phyloP scores from a whole-genome alignment of 2,888 invertebrate genomes.

The Cephus pygmeus region DNA sequence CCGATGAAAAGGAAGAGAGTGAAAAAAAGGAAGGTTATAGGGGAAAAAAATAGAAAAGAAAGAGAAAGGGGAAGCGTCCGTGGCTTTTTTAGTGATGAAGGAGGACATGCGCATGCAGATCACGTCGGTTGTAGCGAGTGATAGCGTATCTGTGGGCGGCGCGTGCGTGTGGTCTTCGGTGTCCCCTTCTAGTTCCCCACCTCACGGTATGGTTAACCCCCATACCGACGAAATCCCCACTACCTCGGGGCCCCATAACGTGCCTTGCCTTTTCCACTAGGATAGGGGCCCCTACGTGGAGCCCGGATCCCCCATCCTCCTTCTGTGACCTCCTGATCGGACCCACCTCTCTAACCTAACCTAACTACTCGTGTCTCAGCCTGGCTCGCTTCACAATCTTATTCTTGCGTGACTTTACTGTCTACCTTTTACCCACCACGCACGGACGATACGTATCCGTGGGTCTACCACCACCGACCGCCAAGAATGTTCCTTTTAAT shows the following conservation, averaged over 20 bases:
- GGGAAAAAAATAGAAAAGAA: constrained; percentile 8
- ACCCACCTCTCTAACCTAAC: constrained; percentile 6
- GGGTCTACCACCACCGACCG: background rate
- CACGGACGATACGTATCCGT: background rate
- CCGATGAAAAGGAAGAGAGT: constrained; percentile 1
- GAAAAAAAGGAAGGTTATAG: constrained; percentile 1
- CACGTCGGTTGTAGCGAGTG: constrained; percentile 64
- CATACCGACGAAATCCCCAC: background rate
- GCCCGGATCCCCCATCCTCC: constrained; percentile 11
- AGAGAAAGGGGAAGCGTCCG: constrained; percentile 9
- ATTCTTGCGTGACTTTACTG: constrained; percentile 22
- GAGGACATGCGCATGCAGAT: constrained; percentile 64
- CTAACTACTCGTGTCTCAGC: constrained; percentile 5
- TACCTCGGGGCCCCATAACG: background rate
- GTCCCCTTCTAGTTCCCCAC: constrained; percentile 41
- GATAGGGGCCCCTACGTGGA: background rate
- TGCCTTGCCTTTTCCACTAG: background rate
- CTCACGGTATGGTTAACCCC: background rate
- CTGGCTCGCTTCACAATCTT: constrained; percentile 7
- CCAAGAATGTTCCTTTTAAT: constrained; percentile 30
- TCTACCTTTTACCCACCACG: constrained; percentile 16
- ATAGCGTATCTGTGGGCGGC: constrained; percentile 66
- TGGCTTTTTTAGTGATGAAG: constrained; percentile 41
- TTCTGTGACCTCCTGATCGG: constrained; percentile 14
- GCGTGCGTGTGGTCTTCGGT: constrained; percentile 64